Evolutionary conservation across 2,797 vertebrate genomes (phyloP).

Genomic region (Pygocentrus nattereri): DNA sequence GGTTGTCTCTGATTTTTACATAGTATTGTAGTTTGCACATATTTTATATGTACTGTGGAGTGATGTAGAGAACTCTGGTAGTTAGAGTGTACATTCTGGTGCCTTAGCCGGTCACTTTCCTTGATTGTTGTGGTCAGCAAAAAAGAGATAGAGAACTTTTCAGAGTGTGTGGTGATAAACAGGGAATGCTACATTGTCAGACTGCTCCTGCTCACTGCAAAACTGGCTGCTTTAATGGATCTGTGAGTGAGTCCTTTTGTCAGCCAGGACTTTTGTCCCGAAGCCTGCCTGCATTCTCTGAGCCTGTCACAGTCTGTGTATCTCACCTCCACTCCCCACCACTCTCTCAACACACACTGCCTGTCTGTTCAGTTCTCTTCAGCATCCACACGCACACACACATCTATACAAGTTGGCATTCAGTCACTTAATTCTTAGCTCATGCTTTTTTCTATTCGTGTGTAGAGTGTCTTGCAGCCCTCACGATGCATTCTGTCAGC

Average conservation of each 20-base stretch:
- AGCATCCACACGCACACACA: constrained; percentile 41
- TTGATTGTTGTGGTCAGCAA: constrained; percentile 10
- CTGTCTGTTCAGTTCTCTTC: constrained; percentile 69
- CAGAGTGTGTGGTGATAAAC: constrained; percentile 53
- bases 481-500: constrained; percentile 47
- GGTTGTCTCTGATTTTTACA: no score
- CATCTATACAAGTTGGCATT: constrained; percentile 40
- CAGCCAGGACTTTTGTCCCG: constrained; percentile 74
- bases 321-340: constrained; percentile 66
- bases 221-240: constrained; percentile 68
- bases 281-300: constrained; percentile 63
- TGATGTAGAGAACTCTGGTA: neutral
- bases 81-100: neutral
- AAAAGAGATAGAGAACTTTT: constrained; percentile 49
- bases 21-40: no score
- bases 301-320: constrained; percentile 67
- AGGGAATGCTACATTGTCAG: constrained; percentile 63
- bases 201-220: constrained; percentile 62
- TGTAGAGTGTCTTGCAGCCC: constrained; percentile 45
- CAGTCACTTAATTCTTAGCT: constrained; percentile 54
- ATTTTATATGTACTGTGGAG: no score
- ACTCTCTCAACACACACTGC: constrained; percentile 46
- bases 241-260: constrained; percentile 79
- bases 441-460: constrained; percentile 36
- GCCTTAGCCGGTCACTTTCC: neutral